Evolutionary conservation across 2,888 invertebrate genomes (phyloP), one percentile per base, ranked within the genome.

Genomic region (Cheilosia grossa): DNA sequence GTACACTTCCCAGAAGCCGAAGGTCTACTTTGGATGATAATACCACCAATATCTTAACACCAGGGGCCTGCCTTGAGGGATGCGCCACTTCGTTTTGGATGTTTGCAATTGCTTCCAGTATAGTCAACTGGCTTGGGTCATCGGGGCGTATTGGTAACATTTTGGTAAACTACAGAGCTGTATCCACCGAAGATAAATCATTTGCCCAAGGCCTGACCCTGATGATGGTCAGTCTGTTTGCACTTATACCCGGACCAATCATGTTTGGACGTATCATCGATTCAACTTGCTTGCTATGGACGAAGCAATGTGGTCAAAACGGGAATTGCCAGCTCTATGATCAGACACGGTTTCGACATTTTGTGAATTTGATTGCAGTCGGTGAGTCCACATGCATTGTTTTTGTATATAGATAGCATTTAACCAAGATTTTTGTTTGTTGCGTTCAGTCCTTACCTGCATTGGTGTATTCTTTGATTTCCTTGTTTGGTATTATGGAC

Each of bases 301-400:
- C 94, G 40, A 92, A 94, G 69, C 93, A 93, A 6, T 95, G 95
- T 88, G 94, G 93, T 1, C 91, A 92, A 24, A 93, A 91, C 44
- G 95, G 95, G 10, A 94, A 95, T 88, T 95, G 95, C 87, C 95
- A 95, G 93, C 90, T 95, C 19, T 95, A 95, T 88, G 93, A 95
- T 89, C 93, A 93, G 87, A 91, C 93, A 19, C 92, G 92, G 42
- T 94, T 95, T 88, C 92, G 95, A 27, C 92, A 93, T 88, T 92
- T 93, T 67, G 91, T 95, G 3, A 95, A 95, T 89, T 89, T 92
- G 1, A 90, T 93, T 13, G 93, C 94, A 7, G 92, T 93, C 64
- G 90, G 94, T 94, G 89, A 92, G 89, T 90, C 19, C 10, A 13
- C 4, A 37, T 13, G 1, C 13, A 37, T 37, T 13, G 4, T 13